Base-by-base conservation (phyloP, 2,797 vertebrate genomes). In the Peromyscus eremicus region DNA sequence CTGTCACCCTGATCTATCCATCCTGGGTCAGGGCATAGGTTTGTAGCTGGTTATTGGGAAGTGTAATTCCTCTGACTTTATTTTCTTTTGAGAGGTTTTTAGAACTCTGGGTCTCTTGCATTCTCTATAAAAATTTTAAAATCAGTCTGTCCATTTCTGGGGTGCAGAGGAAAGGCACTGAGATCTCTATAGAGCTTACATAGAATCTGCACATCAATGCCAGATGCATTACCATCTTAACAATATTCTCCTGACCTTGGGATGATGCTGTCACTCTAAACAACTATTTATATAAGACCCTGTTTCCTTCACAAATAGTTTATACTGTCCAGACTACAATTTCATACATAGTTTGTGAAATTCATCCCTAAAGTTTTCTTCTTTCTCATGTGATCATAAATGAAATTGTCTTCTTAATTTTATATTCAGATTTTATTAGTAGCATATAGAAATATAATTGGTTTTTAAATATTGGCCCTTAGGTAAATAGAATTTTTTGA, bases 21-120 rank as follows among this genome's bases (percentile, higher is more conserved):
- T 43, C 37, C 70, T 75, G n/a, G 55, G 52, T 89, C 87, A 62
- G 62, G 62, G 43, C 83, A 71, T 27, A 89, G 37, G 5, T 87
- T 89, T 87, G 12, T 40, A 49, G 55, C 86, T 93, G 62, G 37
- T 94, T 94, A 87, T 80, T n/a, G 75, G 25, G 17, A 94, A 66
- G 12, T 81, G 10, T 32, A 80, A 80, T 5, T 49, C 62, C 12
- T 92, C 43, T 37, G 85, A 52, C 14, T 96, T 75, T n/a, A n/a
- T 76, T 95, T 37, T 92, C 71, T 75, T 92, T 81, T 60, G 68
- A 94, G 13, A 80, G 77, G 49, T 43, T 83, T 94, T 96, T 91
- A n/a, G 46, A 23, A 79, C 80, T 85, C 46, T 70, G 19, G 34
- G 16, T 83, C 73, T 94, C 73, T 91, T 62, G 7, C 29, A 86